phyloP scores from a whole-genome alignment of 2,888 invertebrate species.

The Lasioglossum morio region DNA sequence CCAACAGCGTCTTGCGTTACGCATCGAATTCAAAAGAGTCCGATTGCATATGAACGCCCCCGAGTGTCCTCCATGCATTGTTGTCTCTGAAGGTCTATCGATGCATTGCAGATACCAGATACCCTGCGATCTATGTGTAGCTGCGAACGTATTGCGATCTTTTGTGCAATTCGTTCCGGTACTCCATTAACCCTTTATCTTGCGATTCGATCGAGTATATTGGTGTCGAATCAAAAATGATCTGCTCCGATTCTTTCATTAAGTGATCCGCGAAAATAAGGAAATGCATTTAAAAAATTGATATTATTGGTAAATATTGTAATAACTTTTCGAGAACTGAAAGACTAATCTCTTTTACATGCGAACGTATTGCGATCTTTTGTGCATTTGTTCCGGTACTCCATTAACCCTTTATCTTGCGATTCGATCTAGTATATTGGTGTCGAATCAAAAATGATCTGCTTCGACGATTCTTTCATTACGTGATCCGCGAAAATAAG shows the following conservation, averaged over 20 bases:
- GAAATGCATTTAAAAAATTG: no score
- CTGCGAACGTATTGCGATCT: not conserved
- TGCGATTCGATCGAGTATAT: not conserved
- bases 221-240: no score
- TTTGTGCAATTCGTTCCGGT: not conserved
- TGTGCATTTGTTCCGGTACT: no score
- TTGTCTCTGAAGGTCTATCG: not conserved
- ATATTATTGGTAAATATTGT: no score
- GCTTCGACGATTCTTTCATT: no score
- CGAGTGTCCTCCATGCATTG: not conserved
- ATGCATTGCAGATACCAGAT: not conserved
- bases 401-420: no score
- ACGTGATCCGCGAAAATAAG: no score
- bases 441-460: no score
- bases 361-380: no score
- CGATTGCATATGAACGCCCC: not conserved
- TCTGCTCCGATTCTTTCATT: no score
- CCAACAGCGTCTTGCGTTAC: not conserved
- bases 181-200: not conserved
- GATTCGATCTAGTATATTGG: no score
- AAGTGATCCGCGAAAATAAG: no score
- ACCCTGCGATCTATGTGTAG: not conserved
- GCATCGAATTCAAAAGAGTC: slow-evolving; percentile 35
- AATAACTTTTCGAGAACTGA: not conserved
- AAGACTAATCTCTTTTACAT: not conserved